Percentiles rank a stretch among this genome's conserved stretches.
Conservation (phyloP, 2,113 vertebrate species). For the Phoenicopterus ruber region DNA sequence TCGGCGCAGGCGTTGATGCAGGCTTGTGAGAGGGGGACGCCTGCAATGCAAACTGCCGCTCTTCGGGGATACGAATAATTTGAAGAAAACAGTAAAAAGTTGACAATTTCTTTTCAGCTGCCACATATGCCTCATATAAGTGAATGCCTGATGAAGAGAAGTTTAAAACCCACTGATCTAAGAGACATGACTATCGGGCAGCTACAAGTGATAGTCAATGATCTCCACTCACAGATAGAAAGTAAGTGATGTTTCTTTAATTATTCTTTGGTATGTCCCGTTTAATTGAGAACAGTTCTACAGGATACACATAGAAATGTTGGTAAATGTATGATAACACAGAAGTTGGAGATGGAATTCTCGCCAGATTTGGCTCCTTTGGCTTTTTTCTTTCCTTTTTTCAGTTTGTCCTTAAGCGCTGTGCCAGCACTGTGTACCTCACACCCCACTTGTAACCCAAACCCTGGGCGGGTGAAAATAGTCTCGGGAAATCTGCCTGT, state of each 20-base stretch:
- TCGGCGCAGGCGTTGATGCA: fast-evolving
- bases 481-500: background rate
- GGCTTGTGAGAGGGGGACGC: background rate
- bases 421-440: background rate
- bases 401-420: background rate
- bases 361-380: background rate
- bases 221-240: slow-evolving; percentile 98
- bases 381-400: background rate
- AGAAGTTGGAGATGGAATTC: background rate
- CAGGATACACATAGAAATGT: too few species aligned
- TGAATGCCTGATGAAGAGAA: slow-evolving; percentile 98
- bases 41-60: background rate
- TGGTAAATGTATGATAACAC: background rate
- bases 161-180: slow-evolving; percentile 90
- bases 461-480: background rate
- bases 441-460: background rate
- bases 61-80: background rate
- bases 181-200: slow-evolving; percentile 97
- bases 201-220: slow-evolving; percentile 97
- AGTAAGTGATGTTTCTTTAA: slow-evolving; percentile 75
- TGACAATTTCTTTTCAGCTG: slow-evolving; percentile 73
- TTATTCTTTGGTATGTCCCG: background rate
- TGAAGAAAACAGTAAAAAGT: background rate
- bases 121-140: slow-evolving; percentile 98
- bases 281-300: background rate